Base-by-base conservation (phyloP, 2,888 invertebrate species). In the Hemithea aestivaria region DNA sequence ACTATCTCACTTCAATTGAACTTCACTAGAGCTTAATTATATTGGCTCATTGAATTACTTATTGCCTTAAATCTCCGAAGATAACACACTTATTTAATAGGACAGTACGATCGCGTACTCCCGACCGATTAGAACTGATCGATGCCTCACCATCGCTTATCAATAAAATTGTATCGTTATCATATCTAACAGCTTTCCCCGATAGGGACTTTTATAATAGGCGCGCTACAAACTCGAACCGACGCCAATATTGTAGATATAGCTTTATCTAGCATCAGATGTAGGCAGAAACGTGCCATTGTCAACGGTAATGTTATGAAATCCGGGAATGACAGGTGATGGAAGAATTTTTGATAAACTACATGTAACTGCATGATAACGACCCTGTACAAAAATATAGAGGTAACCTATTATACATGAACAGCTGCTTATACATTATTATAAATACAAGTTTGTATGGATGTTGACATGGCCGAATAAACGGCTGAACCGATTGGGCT, bases 141-240 rank as follows among this genome's bases (percentile, higher is more conserved):
- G 82, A 85, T 84, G 80, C 64, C 65, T 70, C 73, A 71, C 66
- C 64, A 66, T 61, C 53, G 66, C 69, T 85, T 87, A 87, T 85
- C 85, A 82, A 83, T 84, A 84, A 81, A 78, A 81, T 82, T 76
- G 71, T 79, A 65, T 67, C 72, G 65, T 85, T 87, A 87, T 85
- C 87, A 85, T 87, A 85, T 85, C 87, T 76, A 72, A 62, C 80
- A 83, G 84, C 84, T 84, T 85, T 85, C 82, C 84, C 72, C 45
- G 53, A 53, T 53, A 53, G 74, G 73, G 73, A 82, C 73, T 83
- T 85, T 80, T 84, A 81, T 82, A 80, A 69, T 70, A 64, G 35
- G 40, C 60, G 62, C 57, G 36, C 58, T 58, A 54, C 51, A 59
- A 62, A 51, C 68, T 61, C 63, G 52, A 58, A 56, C 53, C 68